phyloP scores from a whole-genome alignment of 2,888 invertebrate genomes.

The Tenthredo scrophulariae region DNA sequence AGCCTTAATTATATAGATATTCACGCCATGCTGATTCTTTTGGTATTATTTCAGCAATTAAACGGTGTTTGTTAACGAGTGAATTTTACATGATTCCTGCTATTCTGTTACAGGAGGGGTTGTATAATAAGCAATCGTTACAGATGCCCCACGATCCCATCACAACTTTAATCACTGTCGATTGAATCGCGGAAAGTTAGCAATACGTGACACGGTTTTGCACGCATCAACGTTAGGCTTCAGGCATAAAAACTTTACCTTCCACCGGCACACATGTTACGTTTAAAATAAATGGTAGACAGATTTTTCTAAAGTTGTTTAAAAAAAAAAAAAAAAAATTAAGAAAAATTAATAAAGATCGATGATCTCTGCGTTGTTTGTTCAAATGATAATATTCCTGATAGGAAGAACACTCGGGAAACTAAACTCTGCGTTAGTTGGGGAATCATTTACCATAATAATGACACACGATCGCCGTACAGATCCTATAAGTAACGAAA shows the following conservation, averaged over 20 bases:
- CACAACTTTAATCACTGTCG: slow-evolving; percentile 9
- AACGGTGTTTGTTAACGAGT: slow-evolving; percentile 26
- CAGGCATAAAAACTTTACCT: slow-evolving; percentile 12
- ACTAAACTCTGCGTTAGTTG: not conserved
- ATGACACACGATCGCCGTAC: slow-evolving; percentile 2
- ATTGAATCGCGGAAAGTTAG: slow-evolving; percentile 25
- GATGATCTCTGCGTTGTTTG: not conserved
- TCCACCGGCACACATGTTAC: not conserved
- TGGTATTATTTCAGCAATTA: slow-evolving; percentile 21
- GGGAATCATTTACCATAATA: not conserved
- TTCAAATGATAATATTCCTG: not conserved
- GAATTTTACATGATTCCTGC: not conserved
- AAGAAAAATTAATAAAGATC: not conserved
- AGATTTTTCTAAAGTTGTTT: not conserved
- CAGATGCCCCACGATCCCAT: slow-evolving; percentile 10
- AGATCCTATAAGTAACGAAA: slow-evolving; percentile 3
- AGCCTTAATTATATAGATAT: slow-evolving; percentile 19
- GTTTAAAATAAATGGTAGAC: not conserved
- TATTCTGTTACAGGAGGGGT: not conserved
- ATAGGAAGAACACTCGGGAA: not conserved
- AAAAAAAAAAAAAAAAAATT: not conserved
- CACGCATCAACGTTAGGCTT: not conserved
- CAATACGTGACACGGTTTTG: slow-evolving; percentile 1
- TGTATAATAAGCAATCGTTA: slow-evolving; percentile 6
- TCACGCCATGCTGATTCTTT: not conserved